phyloP scores from a whole-genome alignment of 2,888 invertebrate species.

The Trachelus stipa region DNA sequence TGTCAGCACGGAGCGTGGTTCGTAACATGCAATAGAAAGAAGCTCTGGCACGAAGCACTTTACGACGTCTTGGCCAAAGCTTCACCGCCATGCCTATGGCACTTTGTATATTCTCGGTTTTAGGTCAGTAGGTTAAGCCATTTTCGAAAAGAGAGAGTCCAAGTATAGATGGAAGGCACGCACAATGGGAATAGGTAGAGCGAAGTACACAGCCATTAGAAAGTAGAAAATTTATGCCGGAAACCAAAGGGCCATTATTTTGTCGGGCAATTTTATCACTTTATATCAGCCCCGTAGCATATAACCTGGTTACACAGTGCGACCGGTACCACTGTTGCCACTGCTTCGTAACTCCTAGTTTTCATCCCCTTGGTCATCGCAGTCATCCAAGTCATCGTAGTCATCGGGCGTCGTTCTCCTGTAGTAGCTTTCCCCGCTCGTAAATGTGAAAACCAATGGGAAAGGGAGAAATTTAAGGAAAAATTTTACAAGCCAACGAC shows the following conservation, averaged over 20 bases:
- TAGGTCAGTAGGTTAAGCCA: conserved; percentile 50
- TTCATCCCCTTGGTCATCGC: background rate
- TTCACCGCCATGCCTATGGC: background rate
- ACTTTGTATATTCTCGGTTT: conserved; percentile 32
- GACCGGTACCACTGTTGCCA: background rate
- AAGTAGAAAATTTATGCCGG: conserved; percentile 42
- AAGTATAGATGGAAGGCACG: background rate
- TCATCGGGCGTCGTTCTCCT: conserved; percentile 2
- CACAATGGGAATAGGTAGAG: background rate
- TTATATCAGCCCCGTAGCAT: conserved; percentile 26
- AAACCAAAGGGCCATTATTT: conserved; percentile 22
- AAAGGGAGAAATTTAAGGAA: conserved; percentile 28
- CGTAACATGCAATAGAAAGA: background rate
- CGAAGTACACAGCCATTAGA: background rate
- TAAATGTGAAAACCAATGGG: conserved; percentile 11
- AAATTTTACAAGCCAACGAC: conserved; percentile 33
- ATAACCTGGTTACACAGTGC: conserved; percentile 37
- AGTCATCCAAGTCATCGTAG: conserved; percentile 16
- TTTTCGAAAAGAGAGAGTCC: conserved; percentile 1
- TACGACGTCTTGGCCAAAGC: background rate
- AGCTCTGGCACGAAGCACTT: background rate
- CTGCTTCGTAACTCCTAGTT: background rate
- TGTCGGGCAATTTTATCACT: conserved; percentile 25
- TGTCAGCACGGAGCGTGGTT: background rate
- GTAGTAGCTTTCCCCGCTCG: conserved; percentile 20